These are phyloP conservation scores for Limnothrissa miodon DNA, from an alignment of 2,113 vertebrate species.

Conservation along the genomic window DNA sequence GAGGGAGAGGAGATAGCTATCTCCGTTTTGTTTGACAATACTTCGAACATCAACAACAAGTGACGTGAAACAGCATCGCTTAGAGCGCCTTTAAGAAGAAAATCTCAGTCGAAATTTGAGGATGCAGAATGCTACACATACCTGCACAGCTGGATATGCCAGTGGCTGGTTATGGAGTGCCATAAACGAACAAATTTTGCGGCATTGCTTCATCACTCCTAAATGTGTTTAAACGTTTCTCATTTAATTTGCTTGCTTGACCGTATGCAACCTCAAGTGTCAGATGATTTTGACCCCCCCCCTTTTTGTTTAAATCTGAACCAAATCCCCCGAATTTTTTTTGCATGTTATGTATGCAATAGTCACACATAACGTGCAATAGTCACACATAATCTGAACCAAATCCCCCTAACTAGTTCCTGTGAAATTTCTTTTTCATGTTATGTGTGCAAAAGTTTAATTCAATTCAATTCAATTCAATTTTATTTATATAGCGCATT, in stretches of 20 bases:
- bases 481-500: too few relatives aligned
- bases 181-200: not conserved
- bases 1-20: too few relatives aligned
- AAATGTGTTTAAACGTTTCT: slow-evolving; percentile 4
- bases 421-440: not conserved
- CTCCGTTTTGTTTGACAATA: too few relatives aligned
- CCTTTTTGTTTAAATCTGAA: not conserved
- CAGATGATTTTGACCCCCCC: not conserved
- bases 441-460: not conserved
- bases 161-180: too few relatives aligned
- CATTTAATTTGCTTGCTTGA: not conserved
- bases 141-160: slow-evolving; percentile 1
- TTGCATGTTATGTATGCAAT: not conserved
- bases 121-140: not conserved
- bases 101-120: too few relatives aligned
- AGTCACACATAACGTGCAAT: too few relatives aligned
- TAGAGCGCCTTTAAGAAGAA: too few relatives aligned
- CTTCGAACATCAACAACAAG: too few relatives aligned
- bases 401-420: not conserved
- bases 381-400: not conserved
- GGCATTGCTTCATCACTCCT: not conserved
- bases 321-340: not conserved
- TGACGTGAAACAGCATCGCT: not conserved
- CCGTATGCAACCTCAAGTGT: not conserved
- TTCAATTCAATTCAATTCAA: too few relatives aligned